Percentiles rank a stretch among this genome's conserved stretches.
These are phyloP conservation scores for Vimba vimba DNA, from an alignment of 2,113 vertebrate species.

Conservation along the genomic window DNA sequence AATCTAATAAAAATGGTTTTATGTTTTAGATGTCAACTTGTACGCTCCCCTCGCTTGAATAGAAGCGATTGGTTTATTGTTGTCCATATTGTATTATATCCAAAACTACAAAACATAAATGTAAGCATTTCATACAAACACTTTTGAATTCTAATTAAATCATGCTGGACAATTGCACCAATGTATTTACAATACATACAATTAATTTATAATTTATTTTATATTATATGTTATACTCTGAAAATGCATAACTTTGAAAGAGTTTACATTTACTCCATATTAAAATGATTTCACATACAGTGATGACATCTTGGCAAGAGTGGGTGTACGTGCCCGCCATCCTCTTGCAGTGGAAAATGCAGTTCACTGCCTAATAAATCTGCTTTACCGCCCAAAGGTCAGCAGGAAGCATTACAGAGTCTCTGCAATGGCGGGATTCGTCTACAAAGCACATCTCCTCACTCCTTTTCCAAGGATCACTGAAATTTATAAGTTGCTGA, in stretches of 20 bases:
- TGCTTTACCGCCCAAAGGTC: slow-evolving; percentile 61
- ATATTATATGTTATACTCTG: not conserved
- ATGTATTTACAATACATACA: not conserved
- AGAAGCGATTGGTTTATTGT: no score
- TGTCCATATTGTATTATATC: not conserved
- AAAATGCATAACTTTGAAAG: not conserved
- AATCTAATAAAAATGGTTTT: no score
- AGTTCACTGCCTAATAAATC: slow-evolving; percentile 60
- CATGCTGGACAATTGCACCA: not conserved
- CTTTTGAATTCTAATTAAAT: not conserved
- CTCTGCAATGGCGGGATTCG: slow-evolving; percentile 49
- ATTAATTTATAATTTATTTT: not conserved
- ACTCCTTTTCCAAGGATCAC: slow-evolving; percentile 60
- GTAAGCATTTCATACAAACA: not conserved
- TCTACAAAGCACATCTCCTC: slow-evolving; percentile 53
- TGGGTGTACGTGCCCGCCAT: slow-evolving; percentile 17
- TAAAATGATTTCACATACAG: slow-evolving; percentile 18
- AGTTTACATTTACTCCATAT: not conserved
- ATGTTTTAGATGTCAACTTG: not conserved
- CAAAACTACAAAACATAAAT: not conserved
- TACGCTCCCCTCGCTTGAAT: no score
- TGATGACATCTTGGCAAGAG: slow-evolving; percentile 28
- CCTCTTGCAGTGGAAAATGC: slow-evolving; percentile 38
- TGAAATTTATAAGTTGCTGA: slow-evolving; percentile 62
- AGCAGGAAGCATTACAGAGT: slow-evolving; percentile 57